A percentile compares a stretch with the other conserved stretches of the same genome.
Evolutionary conservation across 2,113 vertebrate species (phyloP).

Genomic region (Xyrauchen texanus): DNA sequence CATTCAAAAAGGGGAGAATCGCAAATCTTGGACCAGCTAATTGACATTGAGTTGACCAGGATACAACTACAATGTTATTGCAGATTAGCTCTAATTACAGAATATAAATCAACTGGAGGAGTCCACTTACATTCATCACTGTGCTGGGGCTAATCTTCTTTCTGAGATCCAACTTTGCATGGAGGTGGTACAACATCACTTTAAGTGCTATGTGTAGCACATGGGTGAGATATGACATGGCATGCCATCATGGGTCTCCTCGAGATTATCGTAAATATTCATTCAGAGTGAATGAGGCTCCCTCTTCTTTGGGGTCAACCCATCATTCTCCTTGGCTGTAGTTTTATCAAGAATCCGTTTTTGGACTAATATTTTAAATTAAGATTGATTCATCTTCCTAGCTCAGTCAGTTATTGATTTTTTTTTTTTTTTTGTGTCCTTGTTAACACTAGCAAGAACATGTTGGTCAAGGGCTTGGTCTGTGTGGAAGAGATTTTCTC

Average conservation of each 20-base stretch:
- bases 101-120: not conserved
- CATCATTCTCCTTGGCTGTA: not conserved
- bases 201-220: constrained; percentile 28
- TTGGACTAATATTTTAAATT: constrained; percentile 15
- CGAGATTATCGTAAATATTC: not conserved
- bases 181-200: constrained; percentile 18
- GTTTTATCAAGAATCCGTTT: constrained; percentile 27
- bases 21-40: constrained; percentile 92
- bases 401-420: constrained; percentile 49
- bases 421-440: constrained; percentile 32
- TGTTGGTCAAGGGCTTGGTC: constrained; percentile 38
- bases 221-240: constrained; percentile 6
- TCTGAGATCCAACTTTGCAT: constrained; percentile 56
- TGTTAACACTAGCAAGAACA: constrained; percentile 55
- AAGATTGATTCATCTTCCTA: constrained; percentile 41
- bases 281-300: not conserved
- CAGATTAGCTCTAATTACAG: not conserved
- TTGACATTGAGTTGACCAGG: not conserved
- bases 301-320: constrained; percentile 29
- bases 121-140: constrained; percentile 1
- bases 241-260: constrained; percentile 9
- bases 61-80: not conserved
- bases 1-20: constrained; percentile 70
- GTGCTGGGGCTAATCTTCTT: constrained; percentile 7
- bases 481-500: constrained; percentile 69